phyloP scores from a whole-genome alignment of 1,140 invertebrate genomes.

The Triops cancriformis region DNA sequence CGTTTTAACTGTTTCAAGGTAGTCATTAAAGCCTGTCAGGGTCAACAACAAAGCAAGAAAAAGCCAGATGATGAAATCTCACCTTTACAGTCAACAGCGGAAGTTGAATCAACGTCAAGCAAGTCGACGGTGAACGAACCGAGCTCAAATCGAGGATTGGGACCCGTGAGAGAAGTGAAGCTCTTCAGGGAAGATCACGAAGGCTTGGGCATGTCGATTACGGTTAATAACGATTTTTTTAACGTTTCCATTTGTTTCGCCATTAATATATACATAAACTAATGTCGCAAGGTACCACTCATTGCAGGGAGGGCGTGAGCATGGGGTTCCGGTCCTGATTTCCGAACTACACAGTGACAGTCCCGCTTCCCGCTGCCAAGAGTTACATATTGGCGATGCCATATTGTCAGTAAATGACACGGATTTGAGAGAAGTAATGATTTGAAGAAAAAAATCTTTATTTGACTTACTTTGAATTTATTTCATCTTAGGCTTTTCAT shows the following conservation, averaged over 20 bases:
- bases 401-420: conserved; percentile 69
- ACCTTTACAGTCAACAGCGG: conserved; percentile 29
- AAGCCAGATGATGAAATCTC: conserved; percentile 36
- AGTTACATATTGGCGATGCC: conserved; percentile 71
- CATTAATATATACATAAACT: background rate
- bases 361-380: conserved; percentile 57
- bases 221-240: conserved; percentile 45
- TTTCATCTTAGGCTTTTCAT: background rate
- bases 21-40: conserved; percentile 40
- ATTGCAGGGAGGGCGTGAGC: conserved; percentile 65
- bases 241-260: background rate
- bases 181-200: conserved; percentile 58
- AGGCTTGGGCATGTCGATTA: conserved; percentile 71
- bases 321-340: conserved; percentile 76
- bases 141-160: conserved; percentile 24
- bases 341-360: conserved; percentile 71
- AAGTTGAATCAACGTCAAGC: conserved; percentile 33
- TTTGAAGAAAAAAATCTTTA: background rate
- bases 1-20: background rate
- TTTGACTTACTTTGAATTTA: background rate
- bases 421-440: conserved; percentile 52
- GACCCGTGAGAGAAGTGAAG: conserved; percentile 43
- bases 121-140: conserved; percentile 20
- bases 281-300: conserved; percentile 17
- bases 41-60: conserved; percentile 28